Evolutionary conservation across 2,888 invertebrate species (phyloP).

Genomic region (Agonopterix subpropinquella): DNA sequence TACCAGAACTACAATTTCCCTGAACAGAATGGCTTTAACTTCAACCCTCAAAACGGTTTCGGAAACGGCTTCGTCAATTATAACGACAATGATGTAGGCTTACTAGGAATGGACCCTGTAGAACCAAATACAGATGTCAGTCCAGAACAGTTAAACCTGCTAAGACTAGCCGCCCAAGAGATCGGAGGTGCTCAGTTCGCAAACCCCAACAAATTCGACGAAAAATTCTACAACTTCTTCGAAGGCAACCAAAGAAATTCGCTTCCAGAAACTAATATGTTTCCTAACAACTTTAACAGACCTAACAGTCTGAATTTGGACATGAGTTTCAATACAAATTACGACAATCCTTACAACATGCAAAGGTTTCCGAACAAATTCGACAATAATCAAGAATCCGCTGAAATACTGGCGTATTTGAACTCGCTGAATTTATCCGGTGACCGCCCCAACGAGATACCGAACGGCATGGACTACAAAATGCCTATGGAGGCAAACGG

Average conservation of each 20-base stretch:
- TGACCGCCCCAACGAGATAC: slow-evolving; percentile 44
- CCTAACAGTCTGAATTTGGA: slow-evolving; percentile 62
- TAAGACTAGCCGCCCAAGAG: slow-evolving; percentile 68
- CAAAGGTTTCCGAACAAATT: slow-evolving; percentile 53
- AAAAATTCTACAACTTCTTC: slow-evolving; percentile 62
- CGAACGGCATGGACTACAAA: slow-evolving; percentile 51
- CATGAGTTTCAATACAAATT: slow-evolving; percentile 48
- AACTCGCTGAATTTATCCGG: slow-evolving; percentile 48
- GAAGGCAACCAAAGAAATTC: slow-evolving; percentile 68
- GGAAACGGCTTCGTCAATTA: slow-evolving; percentile 51
- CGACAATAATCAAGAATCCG: slow-evolving; percentile 42
- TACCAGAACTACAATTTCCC: slow-evolving; percentile 54
- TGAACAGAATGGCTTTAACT: slow-evolving; percentile 53
- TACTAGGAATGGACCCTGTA: slow-evolving; percentile 49
- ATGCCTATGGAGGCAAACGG: slow-evolving; percentile 52
- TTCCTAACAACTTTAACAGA: slow-evolving; percentile 45
- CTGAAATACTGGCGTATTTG: slow-evolving; percentile 52
- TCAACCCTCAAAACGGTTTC: slow-evolving; percentile 50
- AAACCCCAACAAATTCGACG: slow-evolving; percentile 45
- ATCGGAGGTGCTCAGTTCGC: slow-evolving; percentile 66
- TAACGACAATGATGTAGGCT: slow-evolving; percentile 45
- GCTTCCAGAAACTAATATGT: slow-evolving; percentile 55
- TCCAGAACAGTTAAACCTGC: slow-evolving; percentile 62
- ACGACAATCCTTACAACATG: slow-evolving; percentile 33
- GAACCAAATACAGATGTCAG: slow-evolving; percentile 49